phyloP scores from a whole-genome alignment of 2,797 vertebrate species.

The Poeciliopsis infans region DNA sequence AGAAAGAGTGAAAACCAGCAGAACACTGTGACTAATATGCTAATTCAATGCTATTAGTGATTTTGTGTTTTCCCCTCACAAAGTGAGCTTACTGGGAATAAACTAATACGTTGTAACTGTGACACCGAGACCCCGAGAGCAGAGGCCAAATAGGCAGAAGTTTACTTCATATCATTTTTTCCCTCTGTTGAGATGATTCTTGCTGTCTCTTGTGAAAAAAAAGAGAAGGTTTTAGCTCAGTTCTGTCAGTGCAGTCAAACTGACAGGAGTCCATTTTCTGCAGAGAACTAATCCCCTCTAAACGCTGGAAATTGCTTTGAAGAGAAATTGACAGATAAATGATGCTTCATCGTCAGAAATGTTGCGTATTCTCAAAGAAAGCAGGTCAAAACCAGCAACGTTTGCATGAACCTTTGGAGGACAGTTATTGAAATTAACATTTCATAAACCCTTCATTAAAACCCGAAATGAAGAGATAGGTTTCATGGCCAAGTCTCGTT shows the following conservation, averaged over 20 bases:
- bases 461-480: constrained; percentile 54
- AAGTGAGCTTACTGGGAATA: neutral
- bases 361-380: neutral
- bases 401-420: constrained; percentile 31
- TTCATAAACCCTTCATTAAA: constrained; percentile 55
- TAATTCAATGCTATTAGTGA: no score
- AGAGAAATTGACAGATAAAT: neutral
- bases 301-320: neutral
- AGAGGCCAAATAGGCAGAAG: neutral
- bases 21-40: constrained; percentile 12
- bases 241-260: neutral
- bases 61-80: no score
- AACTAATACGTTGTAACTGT: neutral
- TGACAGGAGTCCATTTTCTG: neutral
- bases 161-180: neutral
- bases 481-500: constrained; percentile 59
- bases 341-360: neutral
- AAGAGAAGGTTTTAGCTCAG: neutral
- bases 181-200: neutral
- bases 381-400: constrained; percentile 19
- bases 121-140: constrained; percentile 5
- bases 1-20: constrained; percentile 21
- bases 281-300: neutral
- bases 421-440: constrained; percentile 56
- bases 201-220: neutral